Conservation (phyloP, 2,113 vertebrate species). For the Corvus moneduloides region DNA sequence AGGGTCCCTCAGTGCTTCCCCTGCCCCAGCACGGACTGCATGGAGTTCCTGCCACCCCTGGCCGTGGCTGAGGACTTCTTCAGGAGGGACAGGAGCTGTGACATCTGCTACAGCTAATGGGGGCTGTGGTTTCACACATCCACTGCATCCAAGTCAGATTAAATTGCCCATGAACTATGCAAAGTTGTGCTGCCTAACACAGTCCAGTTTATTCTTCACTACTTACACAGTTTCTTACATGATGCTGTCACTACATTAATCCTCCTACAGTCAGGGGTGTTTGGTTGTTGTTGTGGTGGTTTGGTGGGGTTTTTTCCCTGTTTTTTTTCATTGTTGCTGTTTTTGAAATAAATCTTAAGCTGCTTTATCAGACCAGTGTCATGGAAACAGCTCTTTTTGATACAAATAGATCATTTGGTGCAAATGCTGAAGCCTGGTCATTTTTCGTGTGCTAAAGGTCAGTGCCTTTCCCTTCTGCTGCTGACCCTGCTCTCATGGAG, state of each 20-base stretch:
- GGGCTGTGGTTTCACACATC: background rate
- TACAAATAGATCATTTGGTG: conserved; percentile 71
- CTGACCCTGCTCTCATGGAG: background rate
- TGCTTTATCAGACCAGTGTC: background rate
- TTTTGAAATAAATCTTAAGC: background rate
- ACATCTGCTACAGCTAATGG: conserved; percentile 85
- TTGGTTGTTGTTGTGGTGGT: background rate
- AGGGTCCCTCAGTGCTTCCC: conserved; percentile 53
- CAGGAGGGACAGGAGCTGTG: conserved; percentile 78
- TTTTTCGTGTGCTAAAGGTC: background rate
- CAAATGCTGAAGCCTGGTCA: background rate
- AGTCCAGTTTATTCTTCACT: background rate
- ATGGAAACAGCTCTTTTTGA: conserved; percentile 33
- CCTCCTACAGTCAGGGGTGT: background rate
- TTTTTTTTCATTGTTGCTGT: background rate
- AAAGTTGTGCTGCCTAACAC: background rate
- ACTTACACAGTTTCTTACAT: background rate
- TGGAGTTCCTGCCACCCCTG: conserved; percentile 56
- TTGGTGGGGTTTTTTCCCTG: background rate
- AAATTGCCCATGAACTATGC: conserved; percentile 18
- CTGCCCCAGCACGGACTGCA: conserved; percentile 74
- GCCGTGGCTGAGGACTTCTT: conserved; percentile 72
- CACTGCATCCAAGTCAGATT: background rate
- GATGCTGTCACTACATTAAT: background rate
- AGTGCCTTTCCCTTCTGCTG: background rate